These are phyloP conservation scores for Adrianichthys oophorus DNA, from an alignment of 2,797 vertebrate genomes.

Conservation along the genomic window DNA sequence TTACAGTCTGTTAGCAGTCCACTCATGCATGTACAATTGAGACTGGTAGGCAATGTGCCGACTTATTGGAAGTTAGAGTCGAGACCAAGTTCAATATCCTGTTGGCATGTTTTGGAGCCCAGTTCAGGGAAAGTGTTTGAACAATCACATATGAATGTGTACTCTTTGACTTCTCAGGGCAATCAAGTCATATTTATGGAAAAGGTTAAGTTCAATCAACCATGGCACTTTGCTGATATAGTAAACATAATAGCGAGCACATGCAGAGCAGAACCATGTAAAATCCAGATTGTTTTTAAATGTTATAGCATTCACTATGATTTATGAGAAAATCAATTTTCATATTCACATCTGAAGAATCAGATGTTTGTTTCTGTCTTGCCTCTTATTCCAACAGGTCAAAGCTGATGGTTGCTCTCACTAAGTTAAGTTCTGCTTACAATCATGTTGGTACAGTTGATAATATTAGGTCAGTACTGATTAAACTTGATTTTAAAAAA, in stretches of 20 bases:
- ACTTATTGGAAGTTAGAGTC: conserved; percentile 33
- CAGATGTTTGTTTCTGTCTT: no score
- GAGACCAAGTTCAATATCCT: conserved; percentile 54
- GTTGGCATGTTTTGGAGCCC: conserved; percentile 21
- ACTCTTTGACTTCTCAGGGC: conserved; percentile 14
- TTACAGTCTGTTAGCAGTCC: not conserved
- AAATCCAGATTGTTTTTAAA: not conserved
- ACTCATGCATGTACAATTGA: conserved; percentile 8
- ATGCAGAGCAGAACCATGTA: not conserved
- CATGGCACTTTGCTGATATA: not conserved
- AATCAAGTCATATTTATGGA: conserved; percentile 37
- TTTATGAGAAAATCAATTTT: no score
- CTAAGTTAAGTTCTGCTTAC: no score
- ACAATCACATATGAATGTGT: conserved; percentile 5
- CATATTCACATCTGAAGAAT: no score
- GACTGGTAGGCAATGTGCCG: conserved; percentile 25
- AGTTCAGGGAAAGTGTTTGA: conserved; percentile 32
- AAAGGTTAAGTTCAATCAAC: conserved; percentile 12
- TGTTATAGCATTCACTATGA: no score
- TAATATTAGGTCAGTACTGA: no score
- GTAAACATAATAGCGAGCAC: conserved; percentile 14
- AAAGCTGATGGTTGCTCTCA: no score
- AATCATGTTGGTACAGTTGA: no score
- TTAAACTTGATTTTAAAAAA: no score
- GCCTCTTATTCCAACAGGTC: no score